These are phyloP conservation scores for Agrochola macilenta DNA, from an alignment of 2,888 invertebrate genomes.

Conservation along the genomic window DNA sequence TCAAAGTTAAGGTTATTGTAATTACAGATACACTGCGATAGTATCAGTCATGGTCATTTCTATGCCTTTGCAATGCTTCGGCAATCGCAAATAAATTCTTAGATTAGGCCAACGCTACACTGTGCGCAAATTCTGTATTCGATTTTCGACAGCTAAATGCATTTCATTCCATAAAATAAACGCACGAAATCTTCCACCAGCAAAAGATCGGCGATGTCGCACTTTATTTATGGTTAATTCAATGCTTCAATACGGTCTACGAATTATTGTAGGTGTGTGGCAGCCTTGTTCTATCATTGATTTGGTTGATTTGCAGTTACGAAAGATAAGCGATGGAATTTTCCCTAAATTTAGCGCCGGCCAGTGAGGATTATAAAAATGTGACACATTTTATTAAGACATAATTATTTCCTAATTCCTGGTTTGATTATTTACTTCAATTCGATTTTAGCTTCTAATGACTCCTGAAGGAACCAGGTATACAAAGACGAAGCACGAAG, in stretches of 20 bases:
- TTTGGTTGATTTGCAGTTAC: constrained; percentile 17
- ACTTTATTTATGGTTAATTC: not conserved
- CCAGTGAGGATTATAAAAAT: constrained; percentile 4
- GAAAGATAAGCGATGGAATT: constrained; percentile 25
- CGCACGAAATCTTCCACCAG: not conserved
- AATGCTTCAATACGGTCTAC: not conserved
- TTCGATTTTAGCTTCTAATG: constrained; percentile 92
- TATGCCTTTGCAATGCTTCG: constrained; percentile 23
- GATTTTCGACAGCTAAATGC: not conserved
- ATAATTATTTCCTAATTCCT: not conserved
- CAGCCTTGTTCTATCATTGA: constrained; percentile 3
- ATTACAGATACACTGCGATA: constrained; percentile 33
- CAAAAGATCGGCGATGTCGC: not conserved
- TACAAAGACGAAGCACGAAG: constrained; percentile 96
- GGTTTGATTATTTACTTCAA: constrained; percentile 1
- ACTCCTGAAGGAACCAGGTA: constrained; percentile 99
- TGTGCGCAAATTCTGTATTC: not conserved
- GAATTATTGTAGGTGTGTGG: not conserved
- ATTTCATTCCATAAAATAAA: constrained; percentile 6
- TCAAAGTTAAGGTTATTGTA: constrained; percentile 36
- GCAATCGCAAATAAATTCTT: constrained; percentile 9
- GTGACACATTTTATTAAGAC: constrained; percentile 4
- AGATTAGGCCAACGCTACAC: constrained; percentile 26
- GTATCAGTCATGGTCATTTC: constrained; percentile 36
- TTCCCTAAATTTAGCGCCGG: constrained; percentile 3